A percentile compares a stretch with the other conserved stretches of the same genome.
Evolutionary conservation across 2,797 vertebrate genomes (phyloP).

Genomic region (Myotis vivesi): DNA sequence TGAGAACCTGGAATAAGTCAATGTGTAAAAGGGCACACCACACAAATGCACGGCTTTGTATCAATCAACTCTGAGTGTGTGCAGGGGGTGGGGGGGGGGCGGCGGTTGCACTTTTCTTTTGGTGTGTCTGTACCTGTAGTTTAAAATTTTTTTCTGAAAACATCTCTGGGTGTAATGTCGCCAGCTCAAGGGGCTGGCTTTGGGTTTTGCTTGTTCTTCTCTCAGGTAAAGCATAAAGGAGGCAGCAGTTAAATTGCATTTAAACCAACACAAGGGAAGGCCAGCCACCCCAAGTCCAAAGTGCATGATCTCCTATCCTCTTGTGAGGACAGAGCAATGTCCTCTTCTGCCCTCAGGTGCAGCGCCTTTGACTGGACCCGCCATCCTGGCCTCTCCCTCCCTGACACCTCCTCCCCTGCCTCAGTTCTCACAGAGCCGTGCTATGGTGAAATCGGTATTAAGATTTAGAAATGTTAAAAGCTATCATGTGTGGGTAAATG

Average conservation of each 20-base stretch:
- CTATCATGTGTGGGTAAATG: background rate
- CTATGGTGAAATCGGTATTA: background rate
- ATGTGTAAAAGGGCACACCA: slow-evolving; percentile 43
- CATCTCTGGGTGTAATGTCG: background rate
- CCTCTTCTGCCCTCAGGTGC: background rate
- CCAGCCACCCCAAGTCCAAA: background rate
- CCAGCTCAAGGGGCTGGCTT: background rate
- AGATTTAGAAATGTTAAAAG: background rate
- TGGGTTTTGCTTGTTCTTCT: background rate
- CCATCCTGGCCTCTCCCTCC: background rate
- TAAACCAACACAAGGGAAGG: background rate
- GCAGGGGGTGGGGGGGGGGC: fast-evolving
- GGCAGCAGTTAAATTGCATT: background rate
- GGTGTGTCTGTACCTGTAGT: background rate
- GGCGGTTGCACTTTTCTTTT: background rate
- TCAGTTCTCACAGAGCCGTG: background rate
- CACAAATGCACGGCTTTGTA: slow-evolving; percentile 32
- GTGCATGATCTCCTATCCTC: background rate
- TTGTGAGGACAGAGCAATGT: background rate
- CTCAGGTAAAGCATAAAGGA: slow-evolving; percentile 27
- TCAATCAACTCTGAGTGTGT: background rate
- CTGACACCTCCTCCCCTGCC: background rate
- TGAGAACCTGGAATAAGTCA: slow-evolving; percentile 26
- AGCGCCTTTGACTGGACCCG: background rate
- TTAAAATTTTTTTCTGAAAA: slow-evolving; percentile 49